Evolutionary conservation across 2,888 invertebrate species (phyloP).

Genomic region (Pinctada fucata): DNA sequence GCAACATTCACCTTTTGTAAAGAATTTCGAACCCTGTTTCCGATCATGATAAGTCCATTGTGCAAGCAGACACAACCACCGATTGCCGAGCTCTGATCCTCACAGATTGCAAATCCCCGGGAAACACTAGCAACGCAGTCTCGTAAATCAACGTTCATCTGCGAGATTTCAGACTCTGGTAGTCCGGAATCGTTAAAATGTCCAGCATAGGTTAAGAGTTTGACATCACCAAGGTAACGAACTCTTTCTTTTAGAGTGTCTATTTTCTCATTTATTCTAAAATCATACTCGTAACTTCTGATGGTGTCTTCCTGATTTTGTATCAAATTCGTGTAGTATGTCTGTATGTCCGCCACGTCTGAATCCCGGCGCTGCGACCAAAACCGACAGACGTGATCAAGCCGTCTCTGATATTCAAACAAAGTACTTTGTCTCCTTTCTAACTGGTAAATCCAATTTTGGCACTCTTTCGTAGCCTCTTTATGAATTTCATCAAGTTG

Average conservation of each 20-base stretch:
- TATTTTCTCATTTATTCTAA: constrained; percentile 23
- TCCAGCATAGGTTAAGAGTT: constrained; percentile 7
- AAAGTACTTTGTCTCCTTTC: constrained; percentile 16
- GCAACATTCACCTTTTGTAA: constrained; percentile 10
- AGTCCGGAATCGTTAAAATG: constrained; percentile 23
- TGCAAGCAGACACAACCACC: constrained; percentile 20
- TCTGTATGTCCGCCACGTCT: constrained; percentile 18
- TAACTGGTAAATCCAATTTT: constrained; percentile 13
- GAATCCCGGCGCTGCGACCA: constrained; percentile 27
- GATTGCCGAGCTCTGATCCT: constrained; percentile 19
- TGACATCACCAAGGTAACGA: constrained; percentile 14
- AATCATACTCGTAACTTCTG: constrained; percentile 21
- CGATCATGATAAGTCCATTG: constrained; percentile 18
- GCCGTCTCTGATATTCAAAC: constrained; percentile 17
- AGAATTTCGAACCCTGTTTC: constrained; percentile 14
- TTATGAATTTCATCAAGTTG: constrained; percentile 22
- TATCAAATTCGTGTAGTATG: constrained; percentile 13
- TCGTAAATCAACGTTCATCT: constrained; percentile 1
- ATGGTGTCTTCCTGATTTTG: neutral
- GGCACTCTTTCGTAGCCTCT: constrained; percentile 25
- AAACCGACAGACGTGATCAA: constrained; percentile 11
- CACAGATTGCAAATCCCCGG: constrained; percentile 11
- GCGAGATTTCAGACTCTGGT: constrained; percentile 1
- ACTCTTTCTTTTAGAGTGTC: constrained; percentile 9
- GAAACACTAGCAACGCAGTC: constrained; percentile 11